These are phyloP conservation scores for Pandemis heparana DNA, from an alignment of 2,888 invertebrate species.

Conservation along the genomic window DNA sequence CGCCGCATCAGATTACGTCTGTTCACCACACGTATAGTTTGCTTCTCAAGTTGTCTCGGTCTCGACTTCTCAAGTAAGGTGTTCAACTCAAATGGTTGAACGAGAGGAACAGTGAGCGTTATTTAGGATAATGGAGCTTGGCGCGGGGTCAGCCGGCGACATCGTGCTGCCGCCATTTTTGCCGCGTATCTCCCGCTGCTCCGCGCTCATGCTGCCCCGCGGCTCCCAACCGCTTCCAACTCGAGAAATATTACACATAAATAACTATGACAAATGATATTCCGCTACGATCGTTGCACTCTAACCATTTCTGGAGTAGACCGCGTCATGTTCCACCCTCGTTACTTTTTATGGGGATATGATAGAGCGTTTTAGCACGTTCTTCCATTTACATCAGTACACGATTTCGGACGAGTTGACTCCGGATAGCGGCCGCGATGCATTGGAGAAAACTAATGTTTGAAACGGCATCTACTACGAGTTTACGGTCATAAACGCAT, in stretches of 20 bases:
- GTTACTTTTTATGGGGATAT: constrained; percentile 64
- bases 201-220: constrained; percentile 53
- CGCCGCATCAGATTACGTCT: constrained; percentile 58
- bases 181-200: constrained; percentile 68
- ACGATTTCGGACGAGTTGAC: constrained; percentile 45
- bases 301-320: constrained; percentile 57
- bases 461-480: neutral
- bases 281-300: constrained; percentile 54
- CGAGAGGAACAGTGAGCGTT: constrained; percentile 49
- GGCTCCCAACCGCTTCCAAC: constrained; percentile 58
- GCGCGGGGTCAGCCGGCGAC: constrained; percentile 62
- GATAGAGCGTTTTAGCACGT: constrained; percentile 57
- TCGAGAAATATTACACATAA: constrained; percentile 62
- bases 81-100: neutral
- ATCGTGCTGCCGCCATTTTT: constrained; percentile 76
- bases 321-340: constrained; percentile 51
- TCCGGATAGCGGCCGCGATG: neutral
- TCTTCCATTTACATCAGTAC: constrained; percentile 47
- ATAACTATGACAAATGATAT: constrained; percentile 75
- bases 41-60: neutral
- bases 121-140: constrained; percentile 64
- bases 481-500: constrained; percentile 43
- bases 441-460: constrained; percentile 8
- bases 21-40: constrained; percentile 57
- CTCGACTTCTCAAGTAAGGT: neutral